phyloP scores from a whole-genome alignment of 2,113 vertebrate species.

The Phyllostomus discolor region DNA sequence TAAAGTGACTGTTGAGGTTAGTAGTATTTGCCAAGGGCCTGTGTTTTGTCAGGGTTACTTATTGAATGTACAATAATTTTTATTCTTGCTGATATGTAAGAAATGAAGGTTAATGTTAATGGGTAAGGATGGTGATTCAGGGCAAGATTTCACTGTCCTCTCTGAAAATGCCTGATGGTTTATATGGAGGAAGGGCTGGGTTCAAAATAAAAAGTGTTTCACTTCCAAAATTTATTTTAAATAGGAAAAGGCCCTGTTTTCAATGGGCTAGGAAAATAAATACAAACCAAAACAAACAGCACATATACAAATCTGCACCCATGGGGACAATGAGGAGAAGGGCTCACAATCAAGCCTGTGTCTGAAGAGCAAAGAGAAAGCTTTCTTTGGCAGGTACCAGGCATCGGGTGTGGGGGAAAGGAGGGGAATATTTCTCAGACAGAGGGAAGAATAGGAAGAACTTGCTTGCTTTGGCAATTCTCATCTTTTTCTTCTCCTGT shows the following conservation, averaged over 20 bases:
- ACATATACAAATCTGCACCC: constrained; percentile 49
- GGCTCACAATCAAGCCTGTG: constrained; percentile 61
- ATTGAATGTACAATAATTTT: neutral
- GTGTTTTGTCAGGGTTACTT: neutral
- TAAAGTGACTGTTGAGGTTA: neutral
- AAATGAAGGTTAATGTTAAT: neutral
- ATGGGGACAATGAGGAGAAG: constrained; percentile 30
- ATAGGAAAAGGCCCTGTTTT: constrained; percentile 53
- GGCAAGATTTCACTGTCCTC: neutral
- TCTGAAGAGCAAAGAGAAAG: constrained; percentile 72
- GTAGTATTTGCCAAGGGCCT: neutral
- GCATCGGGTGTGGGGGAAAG: constrained; percentile 73
- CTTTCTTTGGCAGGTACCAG: constrained; percentile 79
- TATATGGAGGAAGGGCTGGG: neutral
- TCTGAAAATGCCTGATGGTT: neutral
- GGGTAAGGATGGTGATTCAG: neutral
- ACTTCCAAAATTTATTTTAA: constrained; percentile 64
- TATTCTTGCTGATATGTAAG: neutral
- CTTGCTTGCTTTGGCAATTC: constrained; percentile 83
- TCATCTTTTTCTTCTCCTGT: constrained; percentile 74
- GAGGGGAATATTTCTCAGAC: constrained; percentile 74
- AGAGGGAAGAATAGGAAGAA: constrained; percentile 81
- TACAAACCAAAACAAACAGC: constrained; percentile 51
- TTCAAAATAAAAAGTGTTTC: constrained; percentile 20
- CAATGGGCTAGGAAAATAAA: constrained; percentile 64